A percentile compares a stretch with the other conserved stretches of the same genome.
These are phyloP conservation scores for Heliothis virescens DNA, from an alignment of 1,140 invertebrate species.

Conservation along the genomic window DNA sequence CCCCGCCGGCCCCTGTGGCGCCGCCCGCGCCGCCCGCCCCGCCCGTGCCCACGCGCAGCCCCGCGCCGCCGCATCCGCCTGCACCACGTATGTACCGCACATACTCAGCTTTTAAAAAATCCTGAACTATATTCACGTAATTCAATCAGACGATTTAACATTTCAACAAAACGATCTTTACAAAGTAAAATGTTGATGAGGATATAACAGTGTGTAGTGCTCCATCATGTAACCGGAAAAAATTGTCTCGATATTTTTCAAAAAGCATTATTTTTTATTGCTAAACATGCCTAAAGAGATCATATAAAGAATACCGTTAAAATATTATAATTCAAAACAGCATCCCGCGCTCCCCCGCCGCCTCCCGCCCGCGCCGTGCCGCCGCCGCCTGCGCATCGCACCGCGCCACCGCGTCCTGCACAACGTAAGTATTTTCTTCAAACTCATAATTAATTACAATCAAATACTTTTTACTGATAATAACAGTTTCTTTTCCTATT, in stretches of 20 bases:
- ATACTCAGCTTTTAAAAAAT: too few species aligned
- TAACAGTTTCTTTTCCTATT: not conserved
- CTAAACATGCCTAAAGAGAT: too few species aligned
- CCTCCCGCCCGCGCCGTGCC: constrained; percentile 84
- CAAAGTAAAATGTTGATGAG: too few species aligned
- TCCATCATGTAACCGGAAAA: too few species aligned
- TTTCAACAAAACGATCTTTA: too few species aligned
- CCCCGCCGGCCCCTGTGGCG: constrained; percentile 53
- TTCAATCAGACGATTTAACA: too few species aligned
- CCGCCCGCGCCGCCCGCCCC: constrained; percentile 64
- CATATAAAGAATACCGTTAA: not conserved
- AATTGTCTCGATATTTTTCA: too few species aligned
- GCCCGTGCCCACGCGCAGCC: constrained; percentile 61
- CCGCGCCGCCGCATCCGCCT: constrained; percentile 66
- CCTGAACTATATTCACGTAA: too few species aligned
- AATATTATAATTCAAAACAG: constrained; percentile 51
- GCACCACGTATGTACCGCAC: constrained; percentile 67
- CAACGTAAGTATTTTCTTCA: constrained; percentile 62
- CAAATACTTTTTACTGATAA: not conserved
- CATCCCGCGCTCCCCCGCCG: constrained; percentile 78
- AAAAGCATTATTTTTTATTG: too few species aligned
- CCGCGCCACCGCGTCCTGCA: constrained; percentile 56
- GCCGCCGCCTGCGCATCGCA: constrained; percentile 85
- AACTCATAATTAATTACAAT: not conserved
- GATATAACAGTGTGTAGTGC: too few species aligned